Conservation (phyloP, 64 coral and sea anemone genomes). For the Hydrozoanthus tunicans region DNA sequence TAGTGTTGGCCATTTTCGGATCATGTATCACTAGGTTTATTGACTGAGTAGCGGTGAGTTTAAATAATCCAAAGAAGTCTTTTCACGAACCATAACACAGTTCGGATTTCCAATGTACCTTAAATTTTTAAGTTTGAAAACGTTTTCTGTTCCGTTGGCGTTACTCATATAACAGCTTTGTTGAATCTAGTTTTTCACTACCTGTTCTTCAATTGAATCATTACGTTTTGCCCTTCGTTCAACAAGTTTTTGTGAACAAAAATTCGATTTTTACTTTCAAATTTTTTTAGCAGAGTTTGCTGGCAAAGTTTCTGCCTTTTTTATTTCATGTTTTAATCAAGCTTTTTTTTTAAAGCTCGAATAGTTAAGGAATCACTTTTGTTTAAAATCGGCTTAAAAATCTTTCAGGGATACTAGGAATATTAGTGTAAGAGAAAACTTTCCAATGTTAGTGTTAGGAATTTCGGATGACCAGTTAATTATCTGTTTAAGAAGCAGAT, state of each 20-base stretch:
- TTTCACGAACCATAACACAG: slow-evolving; percentile 1
- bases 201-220: too few species aligned
- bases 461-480: slow-evolving; percentile 16
- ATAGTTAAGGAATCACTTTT: too few species aligned
- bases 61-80: neutral
- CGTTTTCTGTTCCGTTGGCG: too few species aligned
- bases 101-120: neutral
- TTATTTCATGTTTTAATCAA: neutral
- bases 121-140: neutral
- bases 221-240: neutral
- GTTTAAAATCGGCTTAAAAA: neutral
- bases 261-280: neutral
- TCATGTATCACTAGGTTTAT: neutral
- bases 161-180: neutral
- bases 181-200: neutral
- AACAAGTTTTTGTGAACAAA: slow-evolving; percentile 15
- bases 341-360: too few species aligned
- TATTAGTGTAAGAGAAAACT: neutral
- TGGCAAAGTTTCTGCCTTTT: neutral
- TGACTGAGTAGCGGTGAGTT: neutral
- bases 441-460: neutral
- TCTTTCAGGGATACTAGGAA: neutral
- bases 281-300: neutral
- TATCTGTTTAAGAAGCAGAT: slow-evolving; percentile 5
- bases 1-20: slow-evolving; percentile 6